Conservation (phyloP, 1,140 invertebrate genomes). For the Rhynchophorus ferrugineus region DNA sequence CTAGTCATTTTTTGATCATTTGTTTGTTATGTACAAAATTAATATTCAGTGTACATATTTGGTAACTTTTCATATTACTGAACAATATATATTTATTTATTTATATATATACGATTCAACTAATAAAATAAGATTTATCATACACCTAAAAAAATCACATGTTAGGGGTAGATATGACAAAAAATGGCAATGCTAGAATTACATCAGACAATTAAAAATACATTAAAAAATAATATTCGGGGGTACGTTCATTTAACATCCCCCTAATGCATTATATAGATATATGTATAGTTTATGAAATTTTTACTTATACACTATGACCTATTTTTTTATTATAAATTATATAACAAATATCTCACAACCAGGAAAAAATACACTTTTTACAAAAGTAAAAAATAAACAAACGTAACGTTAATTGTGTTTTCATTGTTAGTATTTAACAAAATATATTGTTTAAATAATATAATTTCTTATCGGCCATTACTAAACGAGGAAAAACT, state of each 20-base stretch:
- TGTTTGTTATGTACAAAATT: conserved; percentile 35
- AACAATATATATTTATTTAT: conserved; percentile 21
- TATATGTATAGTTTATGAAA: background rate
- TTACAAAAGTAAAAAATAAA: conserved; percentile 18
- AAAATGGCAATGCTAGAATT: conserved; percentile 21
- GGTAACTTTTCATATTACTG: conserved; percentile 37
- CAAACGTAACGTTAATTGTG: background rate
- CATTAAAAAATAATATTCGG: background rate
- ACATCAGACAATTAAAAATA: conserved; percentile 1
- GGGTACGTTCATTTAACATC: background rate
- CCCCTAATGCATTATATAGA: background rate
- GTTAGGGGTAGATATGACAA: conserved; percentile 26
- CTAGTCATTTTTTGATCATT: conserved; percentile 33
- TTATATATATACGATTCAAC: background rate
- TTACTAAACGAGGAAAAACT: background rate
- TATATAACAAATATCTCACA: conserved; percentile 31
- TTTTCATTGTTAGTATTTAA: background rate
- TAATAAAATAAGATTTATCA: conserved; percentile 3
- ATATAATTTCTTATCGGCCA: background rate
- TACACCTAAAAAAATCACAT: conserved; percentile 33
- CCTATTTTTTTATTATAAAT: conserved; percentile 11
- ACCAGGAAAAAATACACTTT: conserved; percentile 25
- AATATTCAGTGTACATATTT: conserved; percentile 39
- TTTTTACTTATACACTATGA: background rate
- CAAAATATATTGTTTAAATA: background rate